Evolutionary conservation across 1,140 invertebrate species (phyloP), one percentile per base, ranked within the genome.

Genomic region (Centruroides vittatus): DNA sequence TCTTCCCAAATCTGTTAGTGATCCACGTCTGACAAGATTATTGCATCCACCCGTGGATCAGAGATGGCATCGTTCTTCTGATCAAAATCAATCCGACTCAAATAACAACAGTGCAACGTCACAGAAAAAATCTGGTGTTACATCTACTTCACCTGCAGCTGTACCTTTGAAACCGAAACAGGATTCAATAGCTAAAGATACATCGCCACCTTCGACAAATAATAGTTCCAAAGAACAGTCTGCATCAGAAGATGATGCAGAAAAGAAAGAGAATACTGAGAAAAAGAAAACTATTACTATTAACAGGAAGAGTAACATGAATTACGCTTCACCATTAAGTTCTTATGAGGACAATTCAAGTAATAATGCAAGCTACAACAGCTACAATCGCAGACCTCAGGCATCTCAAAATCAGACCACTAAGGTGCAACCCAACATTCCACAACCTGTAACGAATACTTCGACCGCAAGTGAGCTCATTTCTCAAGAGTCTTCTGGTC

Each of bases 241-340:
- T 51, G 12, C 5, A 5, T 51, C 23, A 3, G 12, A n/a, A 51
- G 50, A n/a, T 13, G 23, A 13, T n/a, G 50, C 10, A 51, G 50
- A 51, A 51, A 12, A 12, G 7, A 48, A 55, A 5, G 53, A 55
- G 50, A 58, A 35, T 36, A 55, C 52, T 12, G 58, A 60, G 34
- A 59, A 62, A 48, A 63, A 58, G 46, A 56, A 53, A 36, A 47
- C 56, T 52, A 55, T 57, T 36, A 57, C 61, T 55, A 60, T 56
- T 51, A 64, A 64, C 23, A 56, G 63, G 51, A 65, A 61, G 48
- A 65, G 53, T 47, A 65, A 57, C 48, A 61, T 65, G 60, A 60
- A 65, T 48, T 65, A 65, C 57, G 60, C 63, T 47, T 65, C 63
- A 11, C 63, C 63, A 52, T 58, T 65, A 13, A 65, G 61, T 57